Conservation (phyloP, 2,797 vertebrate species). For the Pyrocephalus nanus region DNA sequence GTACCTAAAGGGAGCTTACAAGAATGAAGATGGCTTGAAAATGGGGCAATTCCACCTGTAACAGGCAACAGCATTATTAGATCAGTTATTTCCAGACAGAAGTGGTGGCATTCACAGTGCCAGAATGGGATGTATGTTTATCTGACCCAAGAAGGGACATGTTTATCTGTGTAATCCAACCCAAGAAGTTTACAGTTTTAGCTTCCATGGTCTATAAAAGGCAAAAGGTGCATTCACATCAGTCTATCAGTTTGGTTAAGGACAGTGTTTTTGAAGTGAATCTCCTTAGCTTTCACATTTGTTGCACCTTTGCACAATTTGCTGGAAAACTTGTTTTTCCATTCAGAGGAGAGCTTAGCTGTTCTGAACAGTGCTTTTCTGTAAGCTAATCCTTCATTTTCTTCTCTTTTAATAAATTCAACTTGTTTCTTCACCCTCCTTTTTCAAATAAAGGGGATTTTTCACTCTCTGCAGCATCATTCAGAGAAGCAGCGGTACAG, state of each 20-base stretch:
- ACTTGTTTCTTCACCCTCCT: neutral
- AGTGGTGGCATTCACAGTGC: neutral
- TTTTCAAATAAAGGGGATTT: neutral
- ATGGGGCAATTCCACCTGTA: neutral
- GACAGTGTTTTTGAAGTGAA: neutral
- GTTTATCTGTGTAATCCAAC: neutral
- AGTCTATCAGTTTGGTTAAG: neutral
- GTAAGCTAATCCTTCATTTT: neutral
- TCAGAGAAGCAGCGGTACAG: neutral
- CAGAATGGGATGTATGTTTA: neutral
- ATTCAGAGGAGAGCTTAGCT: neutral
- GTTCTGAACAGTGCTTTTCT: neutral
- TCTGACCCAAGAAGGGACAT: neutral
- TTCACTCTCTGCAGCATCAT: neutral
- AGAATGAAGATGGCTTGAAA: neutral
- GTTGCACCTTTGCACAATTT: neutral
- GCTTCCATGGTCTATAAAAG: neutral
- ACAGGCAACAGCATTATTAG: neutral
- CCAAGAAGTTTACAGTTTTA: neutral
- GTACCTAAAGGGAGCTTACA: neutral
- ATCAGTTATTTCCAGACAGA: neutral
- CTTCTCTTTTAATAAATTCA: conserved; percentile 15
- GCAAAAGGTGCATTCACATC: neutral
- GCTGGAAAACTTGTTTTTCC: neutral
- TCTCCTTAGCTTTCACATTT: neutral